Evolutionary conservation across 1,140 invertebrate genomes (phyloP).

Genomic region (Dendroctonus ponderosae): DNA sequence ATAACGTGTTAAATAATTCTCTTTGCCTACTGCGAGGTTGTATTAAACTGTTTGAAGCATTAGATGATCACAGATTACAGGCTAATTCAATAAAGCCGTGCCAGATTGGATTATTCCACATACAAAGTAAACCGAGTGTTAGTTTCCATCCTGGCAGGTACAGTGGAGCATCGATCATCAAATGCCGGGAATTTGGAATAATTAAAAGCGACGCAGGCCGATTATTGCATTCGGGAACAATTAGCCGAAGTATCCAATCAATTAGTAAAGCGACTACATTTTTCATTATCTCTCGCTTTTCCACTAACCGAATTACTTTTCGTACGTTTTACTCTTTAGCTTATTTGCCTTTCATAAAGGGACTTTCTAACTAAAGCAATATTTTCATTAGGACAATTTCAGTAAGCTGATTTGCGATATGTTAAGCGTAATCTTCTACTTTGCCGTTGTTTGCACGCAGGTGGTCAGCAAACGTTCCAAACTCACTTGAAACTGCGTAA

Average conservation of each 20-base stretch:
- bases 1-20: conserved; percentile 31
- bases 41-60: conserved; percentile 26
- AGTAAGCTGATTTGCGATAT: conserved; percentile 19
- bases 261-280: no score
- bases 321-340: conserved; percentile 15
- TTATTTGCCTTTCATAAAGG: conserved; percentile 24
- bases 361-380: conserved; percentile 16
- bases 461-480: no score
- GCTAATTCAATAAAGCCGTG: conserved; percentile 20
- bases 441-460: not conserved
- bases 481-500: no score
- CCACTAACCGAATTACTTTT: conserved; percentile 7
- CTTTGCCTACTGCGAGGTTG: conserved; percentile 20
- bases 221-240: no score
- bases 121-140: no score
- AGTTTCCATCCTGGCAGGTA: conserved; percentile 8
- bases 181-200: no score
- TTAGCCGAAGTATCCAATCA: no score
- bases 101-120: conserved; percentile 8
- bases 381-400: conserved; percentile 27
- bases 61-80: conserved; percentile 31
- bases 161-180: not conserved
- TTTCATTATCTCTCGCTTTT: no score
- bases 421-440: no score
- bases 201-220: no score